Evolutionary conservation across 2,113 vertebrate genomes (phyloP).

Genomic region (Melanostigma gelatinosum): DNA sequence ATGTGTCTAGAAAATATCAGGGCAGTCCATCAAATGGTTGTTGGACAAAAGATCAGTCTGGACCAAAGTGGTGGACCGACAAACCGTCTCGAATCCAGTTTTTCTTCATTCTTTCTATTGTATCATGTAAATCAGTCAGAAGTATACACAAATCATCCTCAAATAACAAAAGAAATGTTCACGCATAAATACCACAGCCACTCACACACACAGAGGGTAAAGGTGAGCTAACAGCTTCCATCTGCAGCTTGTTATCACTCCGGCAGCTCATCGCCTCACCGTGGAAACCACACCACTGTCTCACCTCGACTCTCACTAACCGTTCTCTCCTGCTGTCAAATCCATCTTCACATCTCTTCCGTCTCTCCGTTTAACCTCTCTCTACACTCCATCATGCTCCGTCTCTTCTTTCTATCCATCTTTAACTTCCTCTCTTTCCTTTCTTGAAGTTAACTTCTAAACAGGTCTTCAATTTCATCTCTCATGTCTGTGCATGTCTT

Average conservation of each 20-base stretch:
- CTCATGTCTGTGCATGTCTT: constrained; percentile 25
- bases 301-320: constrained; percentile 44
- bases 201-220: constrained; percentile 9
- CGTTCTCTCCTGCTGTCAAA: constrained; percentile 38
- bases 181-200: constrained; percentile 15
- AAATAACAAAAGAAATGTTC: constrained; percentile 29
- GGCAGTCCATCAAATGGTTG: neutral
- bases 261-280: constrained; percentile 50
- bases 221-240: constrained; percentile 67
- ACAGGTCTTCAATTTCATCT: constrained; percentile 47
- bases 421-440: constrained; percentile 22
- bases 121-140: constrained; percentile 38
- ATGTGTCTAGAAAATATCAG: neutral
- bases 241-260: constrained; percentile 72
- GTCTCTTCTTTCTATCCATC: constrained; percentile 16
- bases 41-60: neutral
- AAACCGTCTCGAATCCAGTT: neutral
- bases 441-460: constrained; percentile 30
- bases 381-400: constrained; percentile 4
- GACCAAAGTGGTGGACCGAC: neutral
- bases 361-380: constrained; percentile 25
- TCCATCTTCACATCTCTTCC: constrained; percentile 39
- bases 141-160: constrained; percentile 27
- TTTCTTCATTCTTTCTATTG: constrained; percentile 2
- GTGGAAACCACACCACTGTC: constrained; percentile 52